Evolutionary conservation across 2,888 invertebrate genomes (phyloP), one percentile per base, ranked within the genome.

Genomic region (Orthonychiurus folsomi): DNA sequence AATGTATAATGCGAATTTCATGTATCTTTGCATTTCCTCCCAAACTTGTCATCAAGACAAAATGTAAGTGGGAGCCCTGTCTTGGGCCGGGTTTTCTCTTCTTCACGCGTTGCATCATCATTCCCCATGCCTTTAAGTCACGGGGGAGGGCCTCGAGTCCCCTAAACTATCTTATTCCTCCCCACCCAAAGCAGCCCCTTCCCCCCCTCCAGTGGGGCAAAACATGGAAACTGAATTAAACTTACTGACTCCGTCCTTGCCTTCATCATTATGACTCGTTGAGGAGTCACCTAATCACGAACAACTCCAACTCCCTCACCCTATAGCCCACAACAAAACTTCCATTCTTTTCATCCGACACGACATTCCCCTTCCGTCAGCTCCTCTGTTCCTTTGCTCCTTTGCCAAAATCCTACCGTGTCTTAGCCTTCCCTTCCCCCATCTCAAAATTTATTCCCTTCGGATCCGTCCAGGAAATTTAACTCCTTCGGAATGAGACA

Each of bases 211-310:
- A 58, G 57, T 55, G 59, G 58, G 58, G 59, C 61, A 62, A 66
- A 68, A 70, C 68, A 70, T 60, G 69, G 66, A 70, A 70, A 71
- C 68, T 71, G 71, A 69, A 71, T 71, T 71, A 71, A 70, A 71
- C 66, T 70, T 68, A 63, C 66, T 66, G 68, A 66, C 66, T 67
- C 53, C 63, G 58, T 57, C 61, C n/a, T n/a, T 62, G 59, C 54
- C 59, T 60, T 62, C 62, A 60, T 65, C 62, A 64, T 66, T 66
- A 66, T 62, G 63, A 62, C 60, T 66, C 62, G 23, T 61, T 26
- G 37, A 59, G 56, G 58, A 60, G 55, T 62, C 60, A 61, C 63
- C 65, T 66, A 66, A 20, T 52, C 52, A 52, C 24, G 9, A 66
- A 47, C 56, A 23, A 64, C 50, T 26, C 61, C 54, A 56, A 18